Conservation (phyloP, 2,888 invertebrate genomes). For the Macrosoma leucophasiata region DNA sequence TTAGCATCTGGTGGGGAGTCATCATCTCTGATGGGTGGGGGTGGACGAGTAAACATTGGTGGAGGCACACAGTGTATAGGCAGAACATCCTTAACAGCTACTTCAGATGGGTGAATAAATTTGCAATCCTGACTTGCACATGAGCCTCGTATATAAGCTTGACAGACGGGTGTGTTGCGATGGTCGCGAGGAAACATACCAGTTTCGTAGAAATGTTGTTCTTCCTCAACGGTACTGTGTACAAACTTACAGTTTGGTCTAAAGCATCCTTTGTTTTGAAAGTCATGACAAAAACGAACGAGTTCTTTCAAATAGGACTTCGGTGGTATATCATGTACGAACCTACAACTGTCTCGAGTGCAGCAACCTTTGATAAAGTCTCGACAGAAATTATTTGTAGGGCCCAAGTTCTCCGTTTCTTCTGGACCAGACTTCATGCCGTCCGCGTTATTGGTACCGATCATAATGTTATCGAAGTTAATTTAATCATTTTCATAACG, state of each 20-base stretch:
- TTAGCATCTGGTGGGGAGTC: constrained; percentile 64
- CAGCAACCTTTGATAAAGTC: constrained; percentile 71
- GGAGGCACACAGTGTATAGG: constrained; percentile 31
- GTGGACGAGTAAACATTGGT: constrained; percentile 40
- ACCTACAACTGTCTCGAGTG: constrained; percentile 72
- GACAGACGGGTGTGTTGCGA: constrained; percentile 71
- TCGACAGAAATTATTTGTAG: constrained; percentile 52
- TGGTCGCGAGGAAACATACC: constrained; percentile 76
- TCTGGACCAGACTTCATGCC: constrained; percentile 27
- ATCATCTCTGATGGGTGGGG: constrained; percentile 48
- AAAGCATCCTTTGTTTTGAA: constrained; percentile 82
- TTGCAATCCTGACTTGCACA: constrained; percentile 70
- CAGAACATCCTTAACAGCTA: constrained; percentile 36
- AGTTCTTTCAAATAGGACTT: constrained; percentile 50
- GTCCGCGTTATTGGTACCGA: too few relatives aligned
- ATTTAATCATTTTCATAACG: too few relatives aligned
- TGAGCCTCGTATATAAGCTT: constrained; percentile 75
- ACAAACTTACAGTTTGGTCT: constrained; percentile 80
- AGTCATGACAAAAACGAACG: constrained; percentile 76
- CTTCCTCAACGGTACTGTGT: constrained; percentile 81
- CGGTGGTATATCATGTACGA: constrained; percentile 57
- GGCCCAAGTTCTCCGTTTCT: constrained; percentile 38
- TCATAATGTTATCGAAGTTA: too few relatives aligned
- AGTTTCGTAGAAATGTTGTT: constrained; percentile 79
- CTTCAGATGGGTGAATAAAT: constrained; percentile 46